Evolutionary conservation across 2,888 invertebrate species (phyloP).

Genomic region (Sesia apiformis): DNA sequence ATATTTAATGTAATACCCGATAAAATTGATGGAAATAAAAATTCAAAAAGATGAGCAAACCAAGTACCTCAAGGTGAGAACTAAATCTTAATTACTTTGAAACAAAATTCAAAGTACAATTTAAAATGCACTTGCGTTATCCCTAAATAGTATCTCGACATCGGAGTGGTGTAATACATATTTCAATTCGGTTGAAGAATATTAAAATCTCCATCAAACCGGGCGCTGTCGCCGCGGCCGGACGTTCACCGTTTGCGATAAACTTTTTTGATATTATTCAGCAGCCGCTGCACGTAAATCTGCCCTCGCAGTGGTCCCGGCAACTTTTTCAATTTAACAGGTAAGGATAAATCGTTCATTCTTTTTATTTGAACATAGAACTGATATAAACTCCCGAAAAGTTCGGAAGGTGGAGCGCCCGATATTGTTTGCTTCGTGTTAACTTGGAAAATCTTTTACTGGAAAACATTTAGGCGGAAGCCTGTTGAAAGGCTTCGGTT

Average conservation of each 20-base stretch:
- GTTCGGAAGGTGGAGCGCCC: slow-evolving; percentile 35
- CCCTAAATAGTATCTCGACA: neutral
- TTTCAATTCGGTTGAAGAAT: slow-evolving; percentile 46
- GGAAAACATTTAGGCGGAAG: slow-evolving; percentile 11
- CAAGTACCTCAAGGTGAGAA: too few relatives aligned
- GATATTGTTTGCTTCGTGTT: slow-evolving; percentile 54
- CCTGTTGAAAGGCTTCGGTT: neutral
- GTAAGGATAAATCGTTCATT: slow-evolving; percentile 73
- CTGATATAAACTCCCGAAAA: slow-evolving; percentile 64
- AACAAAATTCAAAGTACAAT: too few relatives aligned
- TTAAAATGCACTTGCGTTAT: too few relatives aligned
- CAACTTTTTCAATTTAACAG: slow-evolving; percentile 75
- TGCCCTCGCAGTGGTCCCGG: slow-evolving; percentile 64
- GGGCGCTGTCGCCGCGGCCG: slow-evolving; percentile 18
- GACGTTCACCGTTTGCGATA: slow-evolving; percentile 50
- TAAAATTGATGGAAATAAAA: too few relatives aligned
- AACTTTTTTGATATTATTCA: slow-evolving; percentile 71
- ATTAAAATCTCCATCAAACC: slow-evolving; percentile 42
- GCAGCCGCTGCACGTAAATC: slow-evolving; percentile 68
- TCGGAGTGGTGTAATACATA: slow-evolving; percentile 14
- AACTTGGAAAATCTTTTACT: slow-evolving; percentile 46
- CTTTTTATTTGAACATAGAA: slow-evolving; percentile 72
- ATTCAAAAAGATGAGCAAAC: too few relatives aligned
- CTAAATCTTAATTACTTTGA: too few relatives aligned
- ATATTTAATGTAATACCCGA: too few relatives aligned